Evolutionary conservation across 2,888 invertebrate species (phyloP).

Genomic region (Ypsolopha sequella): DNA sequence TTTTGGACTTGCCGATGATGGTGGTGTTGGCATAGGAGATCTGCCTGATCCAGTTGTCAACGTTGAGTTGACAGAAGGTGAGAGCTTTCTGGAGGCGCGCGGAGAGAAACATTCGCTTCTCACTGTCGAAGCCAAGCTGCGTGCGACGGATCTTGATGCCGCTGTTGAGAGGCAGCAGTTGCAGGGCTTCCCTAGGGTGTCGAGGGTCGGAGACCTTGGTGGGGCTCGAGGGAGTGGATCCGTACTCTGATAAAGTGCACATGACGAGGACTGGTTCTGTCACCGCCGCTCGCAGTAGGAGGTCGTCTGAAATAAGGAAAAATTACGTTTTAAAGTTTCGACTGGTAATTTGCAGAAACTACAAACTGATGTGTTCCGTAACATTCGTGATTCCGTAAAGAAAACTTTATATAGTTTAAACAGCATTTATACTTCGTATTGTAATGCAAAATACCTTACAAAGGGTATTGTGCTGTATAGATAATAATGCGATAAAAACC

Average conservation of each 20-base stretch:
- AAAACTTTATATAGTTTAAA: too few species aligned
- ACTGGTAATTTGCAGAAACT: too few species aligned
- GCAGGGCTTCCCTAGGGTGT: conserved; percentile 67
- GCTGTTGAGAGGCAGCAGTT: conserved; percentile 56
- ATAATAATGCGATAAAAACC: too few species aligned
- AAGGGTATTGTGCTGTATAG: too few species aligned
- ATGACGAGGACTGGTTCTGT: conserved; percentile 76
- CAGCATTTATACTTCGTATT: too few species aligned
- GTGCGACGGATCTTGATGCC: conserved; percentile 60
- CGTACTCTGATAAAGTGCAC: conserved; percentile 71
- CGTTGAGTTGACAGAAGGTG: conserved; percentile 74
- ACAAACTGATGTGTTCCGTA: too few species aligned
- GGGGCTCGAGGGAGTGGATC: conserved; percentile 52
- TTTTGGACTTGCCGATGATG: conserved; percentile 48
- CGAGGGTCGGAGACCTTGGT: conserved; percentile 67
- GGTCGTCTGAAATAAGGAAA: conserved; percentile 47
- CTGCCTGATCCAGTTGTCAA: conserved; percentile 75
- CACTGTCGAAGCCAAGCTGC: conserved; percentile 73
- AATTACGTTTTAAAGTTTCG: too few species aligned
- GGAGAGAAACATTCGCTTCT: conserved; percentile 74
- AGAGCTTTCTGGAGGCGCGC: conserved; percentile 74
- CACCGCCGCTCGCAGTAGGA: conserved; percentile 72
- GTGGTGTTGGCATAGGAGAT: conserved; percentile 64
- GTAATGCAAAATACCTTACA: too few species aligned
- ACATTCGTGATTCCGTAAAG: too few species aligned